Base-by-base conservation (phyloP, 2,888 invertebrate species). In the Ormyrus rosae region DNA sequence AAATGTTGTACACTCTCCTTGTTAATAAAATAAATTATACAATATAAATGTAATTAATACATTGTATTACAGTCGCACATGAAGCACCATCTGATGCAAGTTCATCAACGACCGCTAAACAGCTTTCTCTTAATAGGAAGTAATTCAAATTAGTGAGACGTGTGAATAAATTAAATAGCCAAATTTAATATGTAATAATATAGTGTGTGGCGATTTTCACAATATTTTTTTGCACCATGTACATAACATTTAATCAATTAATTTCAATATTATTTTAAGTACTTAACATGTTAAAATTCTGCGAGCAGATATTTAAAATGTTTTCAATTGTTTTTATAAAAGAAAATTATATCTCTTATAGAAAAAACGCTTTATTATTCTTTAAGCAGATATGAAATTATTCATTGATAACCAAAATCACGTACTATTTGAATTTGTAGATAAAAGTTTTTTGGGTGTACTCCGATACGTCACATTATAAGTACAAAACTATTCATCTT, bases 171-270 rank as follows among this genome's bases (percentile, higher is more conserved):
- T 68, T 46, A 58, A 50, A 67, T 68, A 68, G 68, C 10, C 61
- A 55, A 60, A 61, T 76, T 56, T 61, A 68, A 11, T 68, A 68
- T 75, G 68, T 50, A 65, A 67, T 68, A 60, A 56, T 10, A 46
- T n/a, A 34, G 64, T 34, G 68, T 51, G 55, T 76, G 75, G 34
- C 58, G 53, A 61, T 76, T 75, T 75, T 75, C 13, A 60, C 56
- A 48, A 45, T 7, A 9, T 46, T 68, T 68, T 7, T 68, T 61
- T 53, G 68, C 55, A 76, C 68, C 61, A 34, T 76, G 75, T 76
- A 76, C 60, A 76, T 76, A 68, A 50, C 56, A 48, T 56, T 64
- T 34, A 34, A 34, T 34, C 34, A 34, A 34, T 34, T 34, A 34
- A 34, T 34, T 34, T 34, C 34, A 34, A 4, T 34, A 34, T 34